Evolutionary conservation across 30 jellyfish, hydroid and myxozoan genomes (phyloP).

Genomic region (Haliclystus octoradiatus): DNA sequence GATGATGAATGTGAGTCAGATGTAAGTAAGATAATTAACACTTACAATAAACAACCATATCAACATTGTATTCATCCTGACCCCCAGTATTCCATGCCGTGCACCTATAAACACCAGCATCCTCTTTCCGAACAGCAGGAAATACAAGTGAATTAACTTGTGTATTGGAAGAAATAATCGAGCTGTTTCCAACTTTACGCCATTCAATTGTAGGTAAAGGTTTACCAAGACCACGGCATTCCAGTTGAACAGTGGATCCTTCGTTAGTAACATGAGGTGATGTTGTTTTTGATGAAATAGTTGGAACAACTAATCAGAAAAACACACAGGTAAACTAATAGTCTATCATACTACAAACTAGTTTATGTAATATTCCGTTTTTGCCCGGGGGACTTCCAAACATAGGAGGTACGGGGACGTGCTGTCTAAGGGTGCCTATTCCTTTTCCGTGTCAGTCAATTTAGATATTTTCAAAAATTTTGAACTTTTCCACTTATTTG

Average conservation of each 20-base stretch:
- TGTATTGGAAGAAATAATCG: constrained; percentile 21
- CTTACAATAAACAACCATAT: constrained; percentile 52
- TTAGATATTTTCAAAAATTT: too few species aligned
- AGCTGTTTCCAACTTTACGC: constrained; percentile 5
- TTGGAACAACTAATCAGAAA: constrained; percentile 12
- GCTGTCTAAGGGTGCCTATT: too few species aligned
- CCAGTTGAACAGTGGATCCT: constrained; percentile 18
- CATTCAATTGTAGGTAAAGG: constrained; percentile 26
- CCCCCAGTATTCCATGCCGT: constrained; percentile 71
- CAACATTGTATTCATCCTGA: neutral
- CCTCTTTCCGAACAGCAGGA: constrained; percentile 6
- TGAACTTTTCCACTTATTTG: too few species aligned
- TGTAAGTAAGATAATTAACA: too few species aligned
- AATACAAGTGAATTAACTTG: constrained; percentile 1
- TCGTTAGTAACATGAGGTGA: constrained; percentile 8
- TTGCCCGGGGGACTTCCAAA: too few species aligned
- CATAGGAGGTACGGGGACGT: too few species aligned
- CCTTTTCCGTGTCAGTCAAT: too few species aligned
- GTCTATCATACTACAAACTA: too few species aligned
- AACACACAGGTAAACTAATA: too few species aligned
- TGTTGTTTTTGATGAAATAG: constrained; percentile 4
- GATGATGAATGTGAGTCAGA: too few species aligned
- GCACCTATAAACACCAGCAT: constrained; percentile 51
- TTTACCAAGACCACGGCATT: constrained; percentile 26
- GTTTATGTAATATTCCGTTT: too few species aligned